Evolutionary conservation across 2,797 vertebrate species (phyloP).

Genomic region (Dicrostonyx torquatus): DNA sequence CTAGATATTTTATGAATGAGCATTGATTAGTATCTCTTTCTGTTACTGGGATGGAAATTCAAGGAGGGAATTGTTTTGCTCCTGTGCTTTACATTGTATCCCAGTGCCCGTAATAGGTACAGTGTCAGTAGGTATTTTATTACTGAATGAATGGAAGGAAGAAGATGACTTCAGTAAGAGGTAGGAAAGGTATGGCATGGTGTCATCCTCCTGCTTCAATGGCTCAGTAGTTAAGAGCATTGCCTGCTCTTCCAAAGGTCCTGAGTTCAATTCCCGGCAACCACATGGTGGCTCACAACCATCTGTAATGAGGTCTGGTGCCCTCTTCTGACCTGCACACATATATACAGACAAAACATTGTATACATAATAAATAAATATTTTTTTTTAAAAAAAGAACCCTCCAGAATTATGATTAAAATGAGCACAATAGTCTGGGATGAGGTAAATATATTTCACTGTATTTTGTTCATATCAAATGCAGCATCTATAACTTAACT

Average conservation of each 20-base stretch:
- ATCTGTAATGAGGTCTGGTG: no score
- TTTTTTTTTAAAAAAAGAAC: no score
- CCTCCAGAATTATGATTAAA: not conserved
- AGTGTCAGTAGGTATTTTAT: not conserved
- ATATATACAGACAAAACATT: no score
- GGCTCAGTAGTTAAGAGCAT: no score
- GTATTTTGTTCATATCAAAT: not conserved
- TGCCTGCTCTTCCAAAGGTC: no score
- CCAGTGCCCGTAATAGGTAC: not conserved
- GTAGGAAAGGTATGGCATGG: not conserved
- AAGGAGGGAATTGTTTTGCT: not conserved
- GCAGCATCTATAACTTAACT: not conserved
- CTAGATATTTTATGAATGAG: not conserved
- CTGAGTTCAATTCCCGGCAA: no score
- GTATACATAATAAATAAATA: no score
- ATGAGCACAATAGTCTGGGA: not conserved
- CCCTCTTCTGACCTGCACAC: no score
- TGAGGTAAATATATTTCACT: not conserved
- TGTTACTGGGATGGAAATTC: not conserved
- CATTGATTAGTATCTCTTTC: not conserved
- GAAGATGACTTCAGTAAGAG: not conserved
- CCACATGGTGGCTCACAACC: no score
- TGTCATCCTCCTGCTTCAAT: not conserved
- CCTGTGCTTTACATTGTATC: not conserved
- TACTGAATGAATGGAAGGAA: not conserved